Percentiles rank a stretch among this genome's conserved stretches.
Conservation (phyloP, 2,888 invertebrate species). For the Oscheius myriophilus region DNA sequence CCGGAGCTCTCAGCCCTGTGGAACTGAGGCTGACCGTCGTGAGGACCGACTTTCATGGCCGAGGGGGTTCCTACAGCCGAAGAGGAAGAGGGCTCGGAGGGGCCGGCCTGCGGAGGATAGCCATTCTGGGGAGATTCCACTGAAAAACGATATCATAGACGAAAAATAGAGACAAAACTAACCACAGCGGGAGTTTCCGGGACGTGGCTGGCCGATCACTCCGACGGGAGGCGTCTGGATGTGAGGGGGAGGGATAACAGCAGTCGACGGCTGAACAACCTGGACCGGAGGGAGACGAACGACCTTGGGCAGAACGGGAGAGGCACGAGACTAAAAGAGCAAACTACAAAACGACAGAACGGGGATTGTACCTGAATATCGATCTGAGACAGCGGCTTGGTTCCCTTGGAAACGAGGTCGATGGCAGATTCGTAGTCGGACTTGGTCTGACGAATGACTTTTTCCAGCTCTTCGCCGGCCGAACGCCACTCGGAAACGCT, state of each 20-base stretch:
- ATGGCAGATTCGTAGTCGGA: slow-evolving; percentile 41
- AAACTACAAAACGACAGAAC: background rate
- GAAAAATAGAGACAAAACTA: background rate
- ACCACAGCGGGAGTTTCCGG: background rate
- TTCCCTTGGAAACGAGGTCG: slow-evolving; percentile 45
- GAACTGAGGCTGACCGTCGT: too few species aligned
- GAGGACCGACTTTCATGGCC: too few species aligned
- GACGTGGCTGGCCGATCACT: slow-evolving; percentile 52
- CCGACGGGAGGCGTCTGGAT: slow-evolving; percentile 40
- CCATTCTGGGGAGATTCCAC: background rate
- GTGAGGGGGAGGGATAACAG: slow-evolving; percentile 34
- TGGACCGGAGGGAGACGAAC: slow-evolving; percentile 53
- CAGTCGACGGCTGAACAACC: slow-evolving; percentile 45
- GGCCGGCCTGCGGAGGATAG: too few species aligned
- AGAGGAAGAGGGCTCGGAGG: too few species aligned
- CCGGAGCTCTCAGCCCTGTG: too few species aligned
- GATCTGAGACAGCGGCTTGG: slow-evolving; percentile 29
- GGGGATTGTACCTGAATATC: slow-evolving; percentile 3
- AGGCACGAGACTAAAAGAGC: slow-evolving; percentile 20
- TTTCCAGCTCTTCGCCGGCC: slow-evolving; percentile 40
- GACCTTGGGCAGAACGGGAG: slow-evolving; percentile 46
- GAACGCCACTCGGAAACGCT: slow-evolving; percentile 44
- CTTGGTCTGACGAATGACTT: slow-evolving; percentile 31
- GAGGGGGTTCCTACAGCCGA: too few species aligned
- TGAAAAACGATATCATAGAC: background rate